Base-by-base conservation (phyloP, 2,888 invertebrate genomes). In the Eristalis intricaria region DNA sequence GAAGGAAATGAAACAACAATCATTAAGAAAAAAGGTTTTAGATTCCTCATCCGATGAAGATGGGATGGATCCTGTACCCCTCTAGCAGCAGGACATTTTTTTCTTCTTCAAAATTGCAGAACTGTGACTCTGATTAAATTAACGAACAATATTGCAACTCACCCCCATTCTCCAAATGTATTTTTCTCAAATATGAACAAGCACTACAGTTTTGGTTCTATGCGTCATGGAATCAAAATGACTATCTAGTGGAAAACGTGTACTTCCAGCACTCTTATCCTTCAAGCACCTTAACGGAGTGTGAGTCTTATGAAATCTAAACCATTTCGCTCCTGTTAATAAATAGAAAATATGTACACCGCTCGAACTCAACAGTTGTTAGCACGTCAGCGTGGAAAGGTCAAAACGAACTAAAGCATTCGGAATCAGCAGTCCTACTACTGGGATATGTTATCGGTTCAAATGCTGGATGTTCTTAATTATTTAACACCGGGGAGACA, bases 401-500 rank as follows among this genome's bases (percentile, higher is more conserved):
- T 78, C 78, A 64, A 58, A 63, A 29, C 66, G 29, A 65, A 78
- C 78, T 71, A 58, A 64, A 15, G 32, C 22, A 26, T 26, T 4
- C 11, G 64, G 11, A 56, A 26, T 26, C 23, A 60, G 7, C 19
- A 29, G 26, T 23, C 56, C 32, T 2, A 35, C 35, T 23, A 58
- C n/a, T 0, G 5, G 19, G 32, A 65, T n/a, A 65, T 40, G 22
- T 43, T 19, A 4, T 40, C 56, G 40, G 78, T 66, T n/a, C 70
- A 66, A 68, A 73, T 71, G 66, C 19, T 58, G 22, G 26, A 22
- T 56, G 4, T 29, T 38, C n/a, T 61, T 66, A 76, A 69, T 69
- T 60, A 78, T 78, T 83, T 4, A 83, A 58, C 35, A n/a, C 19
- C 38, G 7, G 0, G 19, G 19, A 3, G 22, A 50, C 83, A 83